Evolutionary conservation across 2,888 invertebrate species (phyloP).

Genomic region (Deilephila elpenor): DNA sequence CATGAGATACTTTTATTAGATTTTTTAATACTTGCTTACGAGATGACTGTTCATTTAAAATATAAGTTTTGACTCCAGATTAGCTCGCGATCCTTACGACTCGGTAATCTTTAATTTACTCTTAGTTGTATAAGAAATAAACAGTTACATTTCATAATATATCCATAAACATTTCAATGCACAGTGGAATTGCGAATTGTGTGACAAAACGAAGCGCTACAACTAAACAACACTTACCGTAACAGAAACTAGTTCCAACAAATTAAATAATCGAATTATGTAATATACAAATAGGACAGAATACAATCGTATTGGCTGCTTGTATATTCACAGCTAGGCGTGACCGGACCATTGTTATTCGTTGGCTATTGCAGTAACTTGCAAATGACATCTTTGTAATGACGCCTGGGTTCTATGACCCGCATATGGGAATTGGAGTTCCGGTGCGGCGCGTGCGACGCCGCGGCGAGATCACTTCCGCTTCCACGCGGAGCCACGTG

Average conservation of each 20-base stretch:
- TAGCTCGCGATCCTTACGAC: too few relatives aligned
- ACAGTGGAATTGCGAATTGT: background rate
- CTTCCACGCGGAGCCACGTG: slow-evolving; percentile 61
- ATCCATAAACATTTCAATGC: background rate
- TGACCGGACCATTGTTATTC: slow-evolving; percentile 61
- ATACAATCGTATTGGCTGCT: slow-evolving; percentile 59
- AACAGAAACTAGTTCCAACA: slow-evolving; percentile 26
- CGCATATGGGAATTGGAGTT: slow-evolving; percentile 56
- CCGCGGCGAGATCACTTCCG: slow-evolving; percentile 72
- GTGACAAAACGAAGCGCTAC: slow-evolving; percentile 12
- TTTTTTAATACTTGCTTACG: too few relatives aligned
- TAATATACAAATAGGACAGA: slow-evolving; percentile 53
- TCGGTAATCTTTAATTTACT: too few relatives aligned
- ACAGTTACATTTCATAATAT: background rate
- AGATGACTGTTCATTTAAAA: too few relatives aligned
- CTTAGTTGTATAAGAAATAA: background rate
- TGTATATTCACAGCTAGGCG: slow-evolving; percentile 63
- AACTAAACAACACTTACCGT: slow-evolving; percentile 1
- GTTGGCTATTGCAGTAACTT: slow-evolving; percentile 53
- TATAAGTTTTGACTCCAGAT: too few relatives aligned
- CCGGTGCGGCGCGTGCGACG: slow-evolving; percentile 61
- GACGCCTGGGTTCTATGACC: slow-evolving; percentile 72
- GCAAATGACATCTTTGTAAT: slow-evolving; percentile 69
- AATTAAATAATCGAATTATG: slow-evolving; percentile 52
- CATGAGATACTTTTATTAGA: too few relatives aligned